Evolutionary conservation across 2,888 invertebrate species (phyloP).

Genomic region (Pharmacophagus antenor): DNA sequence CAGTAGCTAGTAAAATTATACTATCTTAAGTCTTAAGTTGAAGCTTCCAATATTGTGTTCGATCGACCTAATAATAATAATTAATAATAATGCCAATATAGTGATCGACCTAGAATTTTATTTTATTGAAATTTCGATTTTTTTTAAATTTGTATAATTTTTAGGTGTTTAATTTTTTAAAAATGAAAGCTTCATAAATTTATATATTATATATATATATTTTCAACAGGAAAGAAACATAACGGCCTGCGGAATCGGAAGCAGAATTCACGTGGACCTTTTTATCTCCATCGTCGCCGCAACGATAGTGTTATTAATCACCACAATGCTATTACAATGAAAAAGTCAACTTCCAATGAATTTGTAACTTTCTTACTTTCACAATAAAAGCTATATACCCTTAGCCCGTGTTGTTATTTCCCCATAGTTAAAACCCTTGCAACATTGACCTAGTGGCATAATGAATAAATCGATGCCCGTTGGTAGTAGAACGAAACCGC

Average conservation of each 20-base stretch:
- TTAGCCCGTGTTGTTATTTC: slow-evolving; percentile 36
- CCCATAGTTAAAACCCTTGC: slow-evolving; percentile 36
- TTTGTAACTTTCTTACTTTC: slow-evolving; percentile 74
- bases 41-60: no score
- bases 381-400: slow-evolving; percentile 70
- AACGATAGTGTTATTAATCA: slow-evolving; percentile 39
- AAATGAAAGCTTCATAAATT: background rate
- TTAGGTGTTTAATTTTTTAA: background rate
- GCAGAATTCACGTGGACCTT: slow-evolving; percentile 44
- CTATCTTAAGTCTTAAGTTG: background rate
- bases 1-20: background rate
- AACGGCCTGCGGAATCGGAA: slow-evolving; percentile 63
- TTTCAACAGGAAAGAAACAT: slow-evolving; percentile 63
- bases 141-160: no score
- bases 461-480: slow-evolving; percentile 58
- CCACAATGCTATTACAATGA: slow-evolving; percentile 41
- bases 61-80: no score
- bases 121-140: no score
- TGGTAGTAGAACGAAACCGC: slow-evolving; percentile 26
- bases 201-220: slow-evolving; percentile 1
- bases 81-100: no score
- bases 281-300: slow-evolving; percentile 42
- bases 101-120: no score
- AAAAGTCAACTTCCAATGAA: slow-evolving; percentile 38
- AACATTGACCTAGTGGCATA: slow-evolving; percentile 60